phyloP scores from a whole-genome alignment of 2,113 vertebrate genomes.

The Heliornis fulica region DNA sequence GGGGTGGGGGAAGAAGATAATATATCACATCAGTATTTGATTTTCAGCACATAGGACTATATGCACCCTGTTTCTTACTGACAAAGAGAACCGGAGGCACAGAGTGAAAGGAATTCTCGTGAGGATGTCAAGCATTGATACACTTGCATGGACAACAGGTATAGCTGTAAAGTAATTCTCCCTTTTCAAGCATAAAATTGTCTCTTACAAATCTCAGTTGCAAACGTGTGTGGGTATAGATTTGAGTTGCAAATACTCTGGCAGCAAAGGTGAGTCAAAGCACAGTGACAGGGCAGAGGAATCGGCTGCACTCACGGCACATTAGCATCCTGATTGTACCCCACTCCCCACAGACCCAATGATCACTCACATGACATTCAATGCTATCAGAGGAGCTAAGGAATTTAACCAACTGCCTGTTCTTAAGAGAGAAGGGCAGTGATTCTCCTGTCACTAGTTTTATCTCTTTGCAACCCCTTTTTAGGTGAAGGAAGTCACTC shows the following conservation, averaged over 20 bases:
- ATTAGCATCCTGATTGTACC: not conserved
- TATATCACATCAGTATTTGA: conserved; percentile 36
- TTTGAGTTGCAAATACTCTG: not conserved
- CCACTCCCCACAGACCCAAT: not conserved
- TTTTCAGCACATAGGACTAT: conserved; percentile 27
- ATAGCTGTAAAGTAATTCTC: conserved; percentile 38
- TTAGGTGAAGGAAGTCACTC: not conserved
- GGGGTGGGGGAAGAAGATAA: not conserved
- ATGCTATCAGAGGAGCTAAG: not conserved
- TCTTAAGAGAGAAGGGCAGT: not conserved
- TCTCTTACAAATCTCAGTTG: conserved; percentile 35
- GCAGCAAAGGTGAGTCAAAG: conserved; percentile 32
- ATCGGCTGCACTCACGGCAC: not conserved
- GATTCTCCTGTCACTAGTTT: conserved; percentile 13
- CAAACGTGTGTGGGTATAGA: not conserved
- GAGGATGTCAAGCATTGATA: not conserved
- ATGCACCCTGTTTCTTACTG: not conserved
- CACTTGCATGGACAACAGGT: conserved; percentile 41
- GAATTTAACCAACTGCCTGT: not conserved
- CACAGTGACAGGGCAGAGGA: fast-evolving
- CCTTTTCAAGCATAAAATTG: conserved; percentile 49
- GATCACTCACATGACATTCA: not conserved
- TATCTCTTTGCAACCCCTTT: not conserved
- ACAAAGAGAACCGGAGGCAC: conserved; percentile 20
- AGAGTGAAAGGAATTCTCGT: not conserved